Conservation (phyloP, 2,113 vertebrate species). For the Dicrurus megarhynchus region DNA sequence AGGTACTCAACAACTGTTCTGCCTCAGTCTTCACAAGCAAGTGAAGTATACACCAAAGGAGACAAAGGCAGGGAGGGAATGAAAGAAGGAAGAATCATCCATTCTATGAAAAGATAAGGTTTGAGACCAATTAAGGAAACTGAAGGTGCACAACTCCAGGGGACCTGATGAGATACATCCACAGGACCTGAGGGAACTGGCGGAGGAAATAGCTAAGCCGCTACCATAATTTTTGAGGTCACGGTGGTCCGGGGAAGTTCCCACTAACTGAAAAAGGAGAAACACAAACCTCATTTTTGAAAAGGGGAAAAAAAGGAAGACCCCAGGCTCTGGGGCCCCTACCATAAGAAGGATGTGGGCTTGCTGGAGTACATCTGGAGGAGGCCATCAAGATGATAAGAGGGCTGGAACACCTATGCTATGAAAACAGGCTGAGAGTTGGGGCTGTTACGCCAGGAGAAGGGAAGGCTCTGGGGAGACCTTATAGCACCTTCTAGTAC, state of each 20-base stretch:
- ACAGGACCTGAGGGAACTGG: not conserved
- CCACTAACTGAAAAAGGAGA: not conserved
- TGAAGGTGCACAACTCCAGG: not conserved
- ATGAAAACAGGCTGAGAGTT: not conserved
- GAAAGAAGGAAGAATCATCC: not conserved
- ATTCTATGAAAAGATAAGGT: not conserved
- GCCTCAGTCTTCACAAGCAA: not conserved
- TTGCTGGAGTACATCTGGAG: not conserved
- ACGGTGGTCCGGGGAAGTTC: not conserved
- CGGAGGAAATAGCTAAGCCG: rapidly evolving
- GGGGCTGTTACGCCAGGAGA: not conserved
- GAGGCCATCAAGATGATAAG: not conserved
- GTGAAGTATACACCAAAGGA: not conserved
- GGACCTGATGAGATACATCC: not conserved
- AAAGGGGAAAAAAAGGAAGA: not conserved
- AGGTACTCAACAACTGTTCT: not conserved
- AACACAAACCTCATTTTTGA: not conserved
- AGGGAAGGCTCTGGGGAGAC: not conserved
- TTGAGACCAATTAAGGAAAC: not conserved
- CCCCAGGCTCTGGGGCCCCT: not conserved
- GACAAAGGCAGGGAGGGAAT: not conserved
- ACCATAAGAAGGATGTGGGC: not conserved
- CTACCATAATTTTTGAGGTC: not conserved
- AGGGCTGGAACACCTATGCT: not conserved
- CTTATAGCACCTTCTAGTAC: not conserved